These are phyloP conservation scores for Etheostoma nigrum DNA, from an alignment of 2,797 vertebrate genomes.

Conservation along the genomic window DNA sequence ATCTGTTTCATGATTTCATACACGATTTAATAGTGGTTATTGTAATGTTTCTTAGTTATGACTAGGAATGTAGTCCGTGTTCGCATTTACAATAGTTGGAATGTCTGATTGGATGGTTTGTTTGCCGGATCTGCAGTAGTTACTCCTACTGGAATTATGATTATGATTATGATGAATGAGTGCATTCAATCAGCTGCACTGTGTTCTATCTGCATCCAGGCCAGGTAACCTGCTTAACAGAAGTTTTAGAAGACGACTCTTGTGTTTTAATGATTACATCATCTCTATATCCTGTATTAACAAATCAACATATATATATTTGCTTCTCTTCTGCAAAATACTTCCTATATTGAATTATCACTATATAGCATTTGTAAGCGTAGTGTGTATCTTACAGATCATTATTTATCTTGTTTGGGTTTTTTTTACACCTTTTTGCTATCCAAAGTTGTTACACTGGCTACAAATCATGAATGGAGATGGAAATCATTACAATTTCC, in stretches of 20 bases:
- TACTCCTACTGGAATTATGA: not conserved
- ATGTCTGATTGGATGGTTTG: not conserved
- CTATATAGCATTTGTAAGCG: slow-evolving; percentile 1
- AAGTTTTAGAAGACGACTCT: not conserved
- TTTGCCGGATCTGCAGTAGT: not conserved
- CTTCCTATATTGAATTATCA: slow-evolving; percentile 7
- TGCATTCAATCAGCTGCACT: slow-evolving; percentile 34
- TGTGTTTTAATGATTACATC: not conserved
- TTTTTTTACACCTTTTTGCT: not conserved
- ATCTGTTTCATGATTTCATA: too few species aligned
- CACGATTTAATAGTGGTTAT: too few species aligned
- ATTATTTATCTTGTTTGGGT: not conserved
- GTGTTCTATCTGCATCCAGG: slow-evolving; percentile 15
- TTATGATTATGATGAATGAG: not conserved
- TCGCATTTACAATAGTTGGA: not conserved
- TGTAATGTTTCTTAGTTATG: too few species aligned
- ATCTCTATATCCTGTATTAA: not conserved
- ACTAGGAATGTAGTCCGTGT: too few species aligned
- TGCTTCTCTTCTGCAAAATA: not conserved
- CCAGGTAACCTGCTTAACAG: slow-evolving; percentile 15
- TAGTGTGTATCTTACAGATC: not conserved
- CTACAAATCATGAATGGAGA: slow-evolving; percentile 17
- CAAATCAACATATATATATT: slow-evolving; percentile 4
- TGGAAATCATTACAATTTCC: slow-evolving; percentile 2
- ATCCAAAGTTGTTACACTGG: slow-evolving; percentile 39